Conservation (phyloP, 2,113 vertebrate species). For the Bufo gargarizans region DNA sequence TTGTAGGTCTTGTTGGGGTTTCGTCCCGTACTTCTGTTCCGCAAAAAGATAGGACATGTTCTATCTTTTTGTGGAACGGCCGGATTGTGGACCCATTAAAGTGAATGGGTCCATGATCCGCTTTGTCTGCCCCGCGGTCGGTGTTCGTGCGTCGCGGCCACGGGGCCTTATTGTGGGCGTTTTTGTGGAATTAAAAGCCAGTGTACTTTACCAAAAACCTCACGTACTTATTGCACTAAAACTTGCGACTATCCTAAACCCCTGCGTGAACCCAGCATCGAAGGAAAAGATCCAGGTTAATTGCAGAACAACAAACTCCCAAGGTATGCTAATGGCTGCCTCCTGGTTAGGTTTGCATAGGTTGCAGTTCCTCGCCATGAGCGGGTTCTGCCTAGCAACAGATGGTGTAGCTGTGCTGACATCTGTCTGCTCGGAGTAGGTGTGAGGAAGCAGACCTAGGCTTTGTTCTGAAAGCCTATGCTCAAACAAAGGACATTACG, state of each 20-base stretch:
- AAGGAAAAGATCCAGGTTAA: conserved; percentile 12
- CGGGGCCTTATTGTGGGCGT: too few relatives aligned
- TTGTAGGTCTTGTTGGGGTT: too few relatives aligned
- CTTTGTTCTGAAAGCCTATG: conserved; percentile 29
- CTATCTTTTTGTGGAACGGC: too few relatives aligned
- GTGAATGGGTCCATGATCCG: too few relatives aligned
- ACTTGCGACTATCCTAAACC: background rate
- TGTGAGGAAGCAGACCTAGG: conserved; percentile 22
- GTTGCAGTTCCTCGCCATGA: conserved; percentile 32
- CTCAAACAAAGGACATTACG: conserved; percentile 12
- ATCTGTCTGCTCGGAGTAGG: conserved; percentile 40
- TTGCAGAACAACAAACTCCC: background rate
- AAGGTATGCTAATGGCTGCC: conserved; percentile 3
- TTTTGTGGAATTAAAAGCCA: background rate
- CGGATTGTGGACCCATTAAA: too few relatives aligned
- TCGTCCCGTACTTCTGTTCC: too few relatives aligned
- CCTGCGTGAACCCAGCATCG: background rate
- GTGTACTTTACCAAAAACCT: background rate
- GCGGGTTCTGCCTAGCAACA: conserved; percentile 55
- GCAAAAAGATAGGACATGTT: too few relatives aligned
- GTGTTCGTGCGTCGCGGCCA: too few relatives aligned
- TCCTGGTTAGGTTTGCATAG: conserved; percentile 20
- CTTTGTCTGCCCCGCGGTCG: too few relatives aligned
- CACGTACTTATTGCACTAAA: background rate
- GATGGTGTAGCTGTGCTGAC: conserved; percentile 36